Conservation (phyloP, 1,140 invertebrate species). For the Ceratosolen solmsi region DNA sequence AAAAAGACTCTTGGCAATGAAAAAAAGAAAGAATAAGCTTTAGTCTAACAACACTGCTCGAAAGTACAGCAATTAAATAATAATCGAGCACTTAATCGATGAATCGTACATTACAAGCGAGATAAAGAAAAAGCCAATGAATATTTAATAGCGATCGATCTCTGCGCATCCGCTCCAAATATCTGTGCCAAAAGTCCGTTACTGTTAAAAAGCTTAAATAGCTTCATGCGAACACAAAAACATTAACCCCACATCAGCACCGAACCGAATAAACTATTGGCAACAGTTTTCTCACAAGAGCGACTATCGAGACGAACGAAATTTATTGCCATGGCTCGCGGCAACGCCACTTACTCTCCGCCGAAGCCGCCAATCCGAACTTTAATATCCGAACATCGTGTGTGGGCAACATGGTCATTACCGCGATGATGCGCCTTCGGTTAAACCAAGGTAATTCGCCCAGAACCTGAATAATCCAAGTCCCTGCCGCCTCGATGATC, state of each 20-base stretch:
- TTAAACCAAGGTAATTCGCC: neutral
- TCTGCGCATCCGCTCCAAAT: neutral
- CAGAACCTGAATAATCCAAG: conserved; percentile 35
- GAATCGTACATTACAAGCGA: too few relatives aligned
- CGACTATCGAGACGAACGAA: neutral
- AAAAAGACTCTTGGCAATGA: too few relatives aligned
- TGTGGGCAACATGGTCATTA: conserved; percentile 14
- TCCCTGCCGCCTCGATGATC: conserved; percentile 12
- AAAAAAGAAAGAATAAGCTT: too few relatives aligned
- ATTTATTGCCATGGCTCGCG: neutral
- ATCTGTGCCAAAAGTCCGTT: neutral
- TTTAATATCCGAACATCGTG: neutral
- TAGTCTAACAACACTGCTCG: too few relatives aligned
- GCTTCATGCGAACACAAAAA: too few relatives aligned
- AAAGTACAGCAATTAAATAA: too few relatives aligned
- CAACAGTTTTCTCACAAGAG: too few relatives aligned
- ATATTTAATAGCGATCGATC: too few relatives aligned
- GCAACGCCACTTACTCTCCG: neutral
- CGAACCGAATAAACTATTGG: too few relatives aligned
- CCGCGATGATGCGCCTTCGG: neutral
- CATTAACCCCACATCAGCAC: too few relatives aligned
- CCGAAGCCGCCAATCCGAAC: neutral
- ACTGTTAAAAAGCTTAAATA: neutral
- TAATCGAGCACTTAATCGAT: too few relatives aligned
- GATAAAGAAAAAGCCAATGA: too few relatives aligned